Evolutionary conservation across 1,140 invertebrate genomes (phyloP).

Genomic region (Diplogasteroides magnus): DNA sequence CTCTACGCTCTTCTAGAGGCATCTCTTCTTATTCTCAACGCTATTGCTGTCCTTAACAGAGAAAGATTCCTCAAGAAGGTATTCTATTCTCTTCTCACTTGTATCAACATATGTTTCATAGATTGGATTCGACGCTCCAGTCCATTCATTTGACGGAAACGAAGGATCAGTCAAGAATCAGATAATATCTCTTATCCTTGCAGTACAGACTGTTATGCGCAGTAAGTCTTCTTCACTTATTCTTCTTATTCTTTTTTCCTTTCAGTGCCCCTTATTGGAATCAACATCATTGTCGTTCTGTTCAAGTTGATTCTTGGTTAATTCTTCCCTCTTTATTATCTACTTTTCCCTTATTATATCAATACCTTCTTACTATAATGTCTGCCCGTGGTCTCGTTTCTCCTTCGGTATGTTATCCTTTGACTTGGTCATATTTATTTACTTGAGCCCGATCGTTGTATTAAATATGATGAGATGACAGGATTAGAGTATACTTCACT

Average conservation of each 20-base stretch:
- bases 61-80: conserved; percentile 46
- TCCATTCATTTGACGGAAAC: conserved; percentile 36
- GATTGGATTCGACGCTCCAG: conserved; percentile 21
- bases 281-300: conserved; percentile 43
- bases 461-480: neutral
- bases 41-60: conserved; percentile 41
- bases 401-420: no score
- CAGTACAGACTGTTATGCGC: conserved; percentile 48
- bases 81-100: neutral
- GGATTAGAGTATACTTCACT: neutral
- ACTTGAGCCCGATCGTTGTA: no score
- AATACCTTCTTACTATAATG: neutral
- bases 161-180: conserved; percentile 31
- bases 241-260: conserved; percentile 1
- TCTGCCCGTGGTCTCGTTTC: no score
- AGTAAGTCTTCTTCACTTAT: conserved; percentile 30
- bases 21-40: conserved; percentile 40
- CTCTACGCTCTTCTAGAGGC: conserved; percentile 43
- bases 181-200: conserved; percentile 36
- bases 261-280: conserved; percentile 44
- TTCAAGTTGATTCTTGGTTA: conserved; percentile 40
- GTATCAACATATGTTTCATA: conserved; percentile 9
- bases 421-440: no score
- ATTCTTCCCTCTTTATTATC: conserved; percentile 5
- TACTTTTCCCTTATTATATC: neutral